Percentiles rank a stretch among this genome's conserved stretches.
phyloP scores from a whole-genome alignment of 2,888 invertebrate species.

The Tetanocera ferruginea region DNA sequence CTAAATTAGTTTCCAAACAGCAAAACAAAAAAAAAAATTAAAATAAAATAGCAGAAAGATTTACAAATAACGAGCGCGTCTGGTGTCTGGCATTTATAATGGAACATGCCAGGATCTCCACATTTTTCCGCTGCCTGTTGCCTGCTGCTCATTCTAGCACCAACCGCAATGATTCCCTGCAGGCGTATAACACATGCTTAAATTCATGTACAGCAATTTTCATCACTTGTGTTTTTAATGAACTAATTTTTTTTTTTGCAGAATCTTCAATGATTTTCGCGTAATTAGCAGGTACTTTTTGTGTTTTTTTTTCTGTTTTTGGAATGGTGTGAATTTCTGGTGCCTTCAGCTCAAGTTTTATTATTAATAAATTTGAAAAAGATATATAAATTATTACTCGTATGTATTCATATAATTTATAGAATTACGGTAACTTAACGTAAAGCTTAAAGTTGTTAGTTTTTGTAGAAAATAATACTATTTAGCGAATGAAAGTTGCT shows the following conservation, averaged over 20 bases:
- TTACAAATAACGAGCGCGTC: neutral
- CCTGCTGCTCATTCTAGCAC: neutral
- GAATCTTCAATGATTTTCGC: neutral
- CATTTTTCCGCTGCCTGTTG: neutral
- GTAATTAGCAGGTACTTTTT: neutral
- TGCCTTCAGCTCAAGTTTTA: no score
- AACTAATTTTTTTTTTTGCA: neutral
- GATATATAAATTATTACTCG: no score
- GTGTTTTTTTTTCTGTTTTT: no score
- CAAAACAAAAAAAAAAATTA: neutral
- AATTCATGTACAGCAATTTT: neutral
- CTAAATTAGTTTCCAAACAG: slow-evolving; percentile 18
- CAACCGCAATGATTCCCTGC: no score
- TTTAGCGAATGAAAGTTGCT: no score
- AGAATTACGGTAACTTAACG: no score
- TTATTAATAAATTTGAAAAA: no score
- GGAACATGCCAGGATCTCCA: neutral
- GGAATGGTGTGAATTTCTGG: no score
- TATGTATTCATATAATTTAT: no score
- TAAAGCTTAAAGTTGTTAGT: no score
- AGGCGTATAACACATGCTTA: neutral
- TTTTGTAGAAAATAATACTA: no score
- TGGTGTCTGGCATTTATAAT: neutral
- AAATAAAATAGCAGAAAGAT: neutral
- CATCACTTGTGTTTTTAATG: neutral